A percentile compares a stretch with the other conserved stretches of the same genome.
Conservation (phyloP, 2,113 vertebrate genomes). For the Bujurquina vittata region DNA sequence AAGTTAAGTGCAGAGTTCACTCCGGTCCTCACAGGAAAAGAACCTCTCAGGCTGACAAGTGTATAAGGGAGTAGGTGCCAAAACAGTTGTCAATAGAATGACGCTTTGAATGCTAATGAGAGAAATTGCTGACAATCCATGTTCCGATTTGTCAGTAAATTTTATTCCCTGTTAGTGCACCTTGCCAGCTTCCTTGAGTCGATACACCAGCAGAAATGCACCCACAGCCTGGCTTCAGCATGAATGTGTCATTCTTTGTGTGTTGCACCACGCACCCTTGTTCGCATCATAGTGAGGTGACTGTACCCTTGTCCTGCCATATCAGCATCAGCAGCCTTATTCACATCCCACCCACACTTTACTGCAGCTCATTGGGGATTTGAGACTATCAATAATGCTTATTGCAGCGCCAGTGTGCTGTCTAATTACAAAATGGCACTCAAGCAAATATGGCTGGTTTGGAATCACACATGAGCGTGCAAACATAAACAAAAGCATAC, state of each 20-base stretch:
- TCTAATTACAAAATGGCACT: constrained; percentile 54
- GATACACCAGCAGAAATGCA: constrained; percentile 52
- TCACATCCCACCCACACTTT: constrained; percentile 39
- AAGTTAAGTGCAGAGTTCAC: constrained; percentile 22
- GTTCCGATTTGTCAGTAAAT: constrained; percentile 57
- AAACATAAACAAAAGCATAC: constrained; percentile 22
- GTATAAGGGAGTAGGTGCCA: constrained; percentile 28
- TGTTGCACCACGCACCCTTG: constrained; percentile 33
- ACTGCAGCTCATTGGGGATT: constrained; percentile 42
- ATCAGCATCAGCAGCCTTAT: constrained; percentile 54
- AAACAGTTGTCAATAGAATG: constrained; percentile 56
- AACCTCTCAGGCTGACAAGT: constrained; percentile 19
- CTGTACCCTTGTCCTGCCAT: constrained; percentile 54
- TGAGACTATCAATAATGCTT: constrained; percentile 51
- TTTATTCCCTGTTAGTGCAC: constrained; percentile 52
- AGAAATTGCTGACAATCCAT: constrained; percentile 72
- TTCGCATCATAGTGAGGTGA: constrained; percentile 56
- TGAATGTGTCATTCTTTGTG: constrained; percentile 62
- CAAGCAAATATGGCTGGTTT: constrained; percentile 38
- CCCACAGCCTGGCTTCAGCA: constrained; percentile 58
- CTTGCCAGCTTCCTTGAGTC: constrained; percentile 64
- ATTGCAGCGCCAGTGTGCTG: constrained; percentile 36
- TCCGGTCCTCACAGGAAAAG: background rate
- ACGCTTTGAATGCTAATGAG: constrained; percentile 61
- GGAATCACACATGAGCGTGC: constrained; percentile 12